Conservation (phyloP, 2,888 invertebrate species). For the Macrophya alboannulata region DNA sequence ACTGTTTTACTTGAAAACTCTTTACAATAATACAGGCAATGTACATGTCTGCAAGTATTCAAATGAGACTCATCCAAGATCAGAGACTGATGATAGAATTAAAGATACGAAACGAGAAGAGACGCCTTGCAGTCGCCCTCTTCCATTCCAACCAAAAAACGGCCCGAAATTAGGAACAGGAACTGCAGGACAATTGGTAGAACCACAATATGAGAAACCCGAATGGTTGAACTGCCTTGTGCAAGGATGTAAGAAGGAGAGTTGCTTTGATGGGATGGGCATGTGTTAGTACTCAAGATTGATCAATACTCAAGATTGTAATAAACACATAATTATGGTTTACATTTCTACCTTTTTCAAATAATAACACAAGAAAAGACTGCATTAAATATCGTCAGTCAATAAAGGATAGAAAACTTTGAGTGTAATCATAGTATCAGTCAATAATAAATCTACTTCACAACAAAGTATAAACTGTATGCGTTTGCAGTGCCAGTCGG, state of each 20-base stretch:
- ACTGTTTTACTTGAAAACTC: background rate
- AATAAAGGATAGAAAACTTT: background rate
- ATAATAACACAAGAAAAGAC: background rate
- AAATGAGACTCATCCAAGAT: slow-evolving; percentile 23
- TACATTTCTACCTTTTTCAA: background rate
- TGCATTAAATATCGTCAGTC: background rate
- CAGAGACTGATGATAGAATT: slow-evolving; percentile 14
- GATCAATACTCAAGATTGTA: background rate
- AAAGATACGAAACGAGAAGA: background rate
- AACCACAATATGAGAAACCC: background rate
- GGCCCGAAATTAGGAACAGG: background rate
- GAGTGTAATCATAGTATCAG: background rate
- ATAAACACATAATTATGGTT: background rate
- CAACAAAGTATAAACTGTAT: background rate
- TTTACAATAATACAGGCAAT: background rate
- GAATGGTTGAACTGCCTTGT: slow-evolving; percentile 12
- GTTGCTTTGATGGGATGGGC: slow-evolving; percentile 4
- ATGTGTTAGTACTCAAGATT: background rate
- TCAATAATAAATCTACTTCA: background rate
- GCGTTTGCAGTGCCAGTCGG: background rate
- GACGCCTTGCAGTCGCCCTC: background rate
- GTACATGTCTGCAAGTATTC: slow-evolving; percentile 1
- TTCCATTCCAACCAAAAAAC: background rate
- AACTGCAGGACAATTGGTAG: background rate
- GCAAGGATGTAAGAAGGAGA: slow-evolving; percentile 7